phyloP scores from a whole-genome alignment of 2,888 invertebrate genomes.

The Agrilus cyanescens region DNA sequence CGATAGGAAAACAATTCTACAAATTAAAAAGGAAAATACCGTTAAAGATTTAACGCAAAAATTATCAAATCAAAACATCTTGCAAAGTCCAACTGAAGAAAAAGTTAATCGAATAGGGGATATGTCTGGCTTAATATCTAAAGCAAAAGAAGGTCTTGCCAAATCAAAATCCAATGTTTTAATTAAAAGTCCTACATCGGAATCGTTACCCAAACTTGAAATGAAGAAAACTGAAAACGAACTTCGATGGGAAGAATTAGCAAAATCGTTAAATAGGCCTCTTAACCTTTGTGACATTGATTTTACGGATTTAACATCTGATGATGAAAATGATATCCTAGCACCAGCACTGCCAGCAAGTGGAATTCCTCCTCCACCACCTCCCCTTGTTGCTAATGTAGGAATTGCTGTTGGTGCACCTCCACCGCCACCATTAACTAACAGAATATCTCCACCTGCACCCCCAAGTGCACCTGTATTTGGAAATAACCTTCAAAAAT shows the following conservation, averaged over 20 bases:
- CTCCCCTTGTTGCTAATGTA: slow-evolving; percentile 45
- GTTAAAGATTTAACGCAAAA: slow-evolving; percentile 83
- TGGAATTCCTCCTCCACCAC: slow-evolving; percentile 68
- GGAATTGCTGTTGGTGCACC: slow-evolving; percentile 27
- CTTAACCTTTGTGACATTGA: slow-evolving; percentile 88
- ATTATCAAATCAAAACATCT: slow-evolving; percentile 56
- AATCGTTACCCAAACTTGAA: slow-evolving; percentile 48
- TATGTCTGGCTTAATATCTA: slow-evolving; percentile 81
- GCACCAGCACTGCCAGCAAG: slow-evolving; percentile 53
- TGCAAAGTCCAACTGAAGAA: slow-evolving; percentile 44
- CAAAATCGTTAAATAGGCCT: slow-evolving; percentile 45
- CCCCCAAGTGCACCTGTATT: slow-evolving; percentile 39
- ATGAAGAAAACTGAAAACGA: slow-evolving; percentile 86
- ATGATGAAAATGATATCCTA: slow-evolving; percentile 74
- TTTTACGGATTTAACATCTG: slow-evolving; percentile 83
- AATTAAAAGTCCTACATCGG: slow-evolving; percentile 59
- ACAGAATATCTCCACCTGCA: slow-evolving; percentile 37
- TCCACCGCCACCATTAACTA: slow-evolving; percentile 42
- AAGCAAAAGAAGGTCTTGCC: slow-evolving; percentile 84
- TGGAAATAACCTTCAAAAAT: slow-evolving; percentile 26
- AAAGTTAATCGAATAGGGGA: slow-evolving; percentile 57
- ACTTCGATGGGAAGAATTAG: slow-evolving; percentile 89
- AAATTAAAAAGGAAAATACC: slow-evolving; percentile 70
- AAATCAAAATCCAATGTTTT: slow-evolving; percentile 77
- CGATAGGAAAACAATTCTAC: slow-evolving; percentile 45